Evolutionary conservation across 2,113 vertebrate genomes (phyloP).

Genomic region (Alaudala cheleensis): DNA sequence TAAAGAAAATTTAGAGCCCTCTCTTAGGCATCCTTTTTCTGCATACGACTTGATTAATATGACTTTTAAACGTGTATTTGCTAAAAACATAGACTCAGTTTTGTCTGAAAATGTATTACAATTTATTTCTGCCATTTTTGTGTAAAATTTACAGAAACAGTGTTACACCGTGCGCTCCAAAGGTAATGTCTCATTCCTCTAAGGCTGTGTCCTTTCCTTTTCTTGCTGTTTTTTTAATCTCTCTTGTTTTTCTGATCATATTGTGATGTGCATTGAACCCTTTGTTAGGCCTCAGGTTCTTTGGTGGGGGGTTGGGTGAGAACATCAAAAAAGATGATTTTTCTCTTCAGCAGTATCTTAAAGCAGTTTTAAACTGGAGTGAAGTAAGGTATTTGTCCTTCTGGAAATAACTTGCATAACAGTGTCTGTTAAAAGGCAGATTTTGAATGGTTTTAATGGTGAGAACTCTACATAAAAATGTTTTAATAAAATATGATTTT

Average conservation of each 20-base stretch:
- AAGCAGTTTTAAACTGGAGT: not conserved
- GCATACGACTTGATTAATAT: conserved; percentile 73
- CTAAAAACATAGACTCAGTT: conserved; percentile 81
- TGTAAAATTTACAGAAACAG: conserved; percentile 99
- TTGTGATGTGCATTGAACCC: conserved; percentile 75
- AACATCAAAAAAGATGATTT: not conserved
- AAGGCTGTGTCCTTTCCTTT: conserved; percentile 88
- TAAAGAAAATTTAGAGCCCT: conserved; percentile 85
- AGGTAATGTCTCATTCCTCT: conserved; percentile 98
- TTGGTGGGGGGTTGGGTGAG: not conserved
- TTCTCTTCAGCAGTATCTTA: not conserved
- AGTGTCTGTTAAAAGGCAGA: not conserved
- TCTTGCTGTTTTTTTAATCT: conserved; percentile 63
- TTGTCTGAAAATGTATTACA: conserved; percentile 97
- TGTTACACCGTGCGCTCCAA: conserved; percentile 98
- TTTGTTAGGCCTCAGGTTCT: conserved; percentile 44
- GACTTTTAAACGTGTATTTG: conserved; percentile 74
- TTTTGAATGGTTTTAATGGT: not conserved
- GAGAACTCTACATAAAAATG: not conserved
- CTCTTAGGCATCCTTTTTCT: conserved; percentile 76
- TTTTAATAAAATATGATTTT: not conserved
- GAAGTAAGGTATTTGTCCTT: not conserved
- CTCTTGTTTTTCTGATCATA: conserved; percentile 72
- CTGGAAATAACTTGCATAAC: not conserved
- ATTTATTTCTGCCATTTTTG: conserved; percentile 99